Conservation (phyloP, 1,140 invertebrate genomes). For the Cheumatopsyche charites region DNA sequence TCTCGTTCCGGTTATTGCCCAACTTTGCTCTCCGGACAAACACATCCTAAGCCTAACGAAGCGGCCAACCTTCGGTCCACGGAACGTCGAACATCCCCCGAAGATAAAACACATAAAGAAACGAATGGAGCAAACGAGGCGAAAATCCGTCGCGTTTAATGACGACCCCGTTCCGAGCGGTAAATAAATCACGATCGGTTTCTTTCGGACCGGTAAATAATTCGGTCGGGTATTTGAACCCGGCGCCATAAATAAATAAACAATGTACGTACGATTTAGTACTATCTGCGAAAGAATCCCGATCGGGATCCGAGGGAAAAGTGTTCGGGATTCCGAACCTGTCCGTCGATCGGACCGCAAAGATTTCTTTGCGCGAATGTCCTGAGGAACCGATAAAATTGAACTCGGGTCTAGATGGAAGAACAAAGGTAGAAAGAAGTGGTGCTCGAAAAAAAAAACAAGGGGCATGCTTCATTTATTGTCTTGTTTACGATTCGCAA, state of each 20-base stretch:
- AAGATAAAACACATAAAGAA: background rate
- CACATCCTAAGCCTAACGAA: no score
- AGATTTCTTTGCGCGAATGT: constrained; percentile 15
- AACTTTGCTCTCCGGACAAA: no score
- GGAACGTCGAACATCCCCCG: background rate
- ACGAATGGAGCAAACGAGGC: background rate
- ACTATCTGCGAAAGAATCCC: background rate
- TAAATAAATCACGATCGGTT: constrained; percentile 34
- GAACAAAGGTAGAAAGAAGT: background rate
- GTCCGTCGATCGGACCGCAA: background rate
- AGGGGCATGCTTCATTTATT: no score
- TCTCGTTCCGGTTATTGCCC: no score
- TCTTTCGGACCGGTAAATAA: constrained; percentile 31
- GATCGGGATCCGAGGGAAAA: no score
- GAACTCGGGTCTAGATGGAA: background rate
- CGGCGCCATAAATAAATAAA: constrained; percentile 31
- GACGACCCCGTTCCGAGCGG: background rate
- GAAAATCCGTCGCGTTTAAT: background rate
- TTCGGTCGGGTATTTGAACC: constrained; percentile 27
- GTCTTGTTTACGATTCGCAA: no score
- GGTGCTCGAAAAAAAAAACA: background rate
- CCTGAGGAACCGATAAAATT: background rate
- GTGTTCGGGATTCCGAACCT: no score
- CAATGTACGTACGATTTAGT: constrained; percentile 19
- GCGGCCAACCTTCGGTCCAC: no score